Percentiles rank a stretch among this genome's conserved stretches.
Evolutionary conservation across 2,113 vertebrate genomes (phyloP).

Genomic region (Heterotis niloticus): DNA sequence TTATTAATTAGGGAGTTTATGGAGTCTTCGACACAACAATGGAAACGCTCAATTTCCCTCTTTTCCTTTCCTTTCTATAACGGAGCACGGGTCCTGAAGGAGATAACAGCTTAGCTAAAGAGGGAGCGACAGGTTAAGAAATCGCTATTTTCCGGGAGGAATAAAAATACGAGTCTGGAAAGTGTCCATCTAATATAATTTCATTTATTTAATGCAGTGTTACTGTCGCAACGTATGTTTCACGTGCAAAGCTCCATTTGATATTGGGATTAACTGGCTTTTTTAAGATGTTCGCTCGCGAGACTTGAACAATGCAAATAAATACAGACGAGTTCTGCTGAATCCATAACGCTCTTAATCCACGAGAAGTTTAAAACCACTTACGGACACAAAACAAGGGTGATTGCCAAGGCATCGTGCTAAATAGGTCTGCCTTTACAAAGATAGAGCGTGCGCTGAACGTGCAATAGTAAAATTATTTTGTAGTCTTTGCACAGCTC

Average conservation of each 20-base stretch:
- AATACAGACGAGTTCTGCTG: not conserved
- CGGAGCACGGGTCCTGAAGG: not conserved
- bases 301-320: not conserved
- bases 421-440: not conserved
- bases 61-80: slow-evolving; percentile 6
- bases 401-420: not conserved
- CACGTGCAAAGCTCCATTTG: slow-evolving; percentile 56
- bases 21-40: not conserved
- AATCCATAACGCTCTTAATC: not conserved
- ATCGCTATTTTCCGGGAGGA: no score
- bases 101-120: not conserved
- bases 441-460: slow-evolving; percentile 28
- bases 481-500: not conserved
- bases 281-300: slow-evolving; percentile 5
- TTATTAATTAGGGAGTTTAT: not conserved
- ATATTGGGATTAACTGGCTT: not conserved
- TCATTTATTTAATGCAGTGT: slow-evolving; percentile 51
- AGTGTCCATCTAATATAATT: slow-evolving; percentile 28
- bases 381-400: not conserved
- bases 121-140: not conserved
- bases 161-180: not conserved
- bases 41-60: not conserved
- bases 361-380: not conserved
- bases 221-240: slow-evolving; percentile 40
- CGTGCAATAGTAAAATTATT: slow-evolving; percentile 8